A percentile compares a stretch with the other conserved stretches of the same genome.
These are phyloP conservation scores for Python bivittatus DNA, from an alignment of 2,113 vertebrate genomes.

Conservation along the genomic window DNA sequence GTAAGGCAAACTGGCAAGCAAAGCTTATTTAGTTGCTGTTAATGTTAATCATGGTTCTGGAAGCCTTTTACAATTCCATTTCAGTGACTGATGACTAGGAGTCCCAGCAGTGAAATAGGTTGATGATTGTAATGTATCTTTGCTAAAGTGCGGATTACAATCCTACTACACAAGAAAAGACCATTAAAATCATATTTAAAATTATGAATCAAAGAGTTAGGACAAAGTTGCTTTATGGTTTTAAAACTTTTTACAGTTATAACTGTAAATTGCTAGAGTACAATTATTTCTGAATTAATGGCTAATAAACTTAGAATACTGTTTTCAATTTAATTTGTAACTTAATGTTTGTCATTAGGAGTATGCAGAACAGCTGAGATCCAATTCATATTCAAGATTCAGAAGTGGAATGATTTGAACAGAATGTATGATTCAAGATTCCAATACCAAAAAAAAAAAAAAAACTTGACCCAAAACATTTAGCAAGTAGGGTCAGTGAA, in stretches of 20 bases:
- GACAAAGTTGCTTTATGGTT: background rate
- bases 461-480: background rate
- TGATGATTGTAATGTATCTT: background rate
- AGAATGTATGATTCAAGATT: background rate
- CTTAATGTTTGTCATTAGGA: background rate
- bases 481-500: background rate
- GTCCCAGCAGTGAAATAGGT: background rate
- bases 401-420: background rate
- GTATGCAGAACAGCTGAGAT: background rate
- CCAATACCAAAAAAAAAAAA: background rate
- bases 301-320: background rate
- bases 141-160: constrained; percentile 16
- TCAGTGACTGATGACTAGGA: background rate
- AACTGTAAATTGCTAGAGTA: background rate
- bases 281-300: background rate
- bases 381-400: background rate
- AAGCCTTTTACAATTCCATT: background rate
- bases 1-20: background rate
- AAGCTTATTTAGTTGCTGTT: background rate
- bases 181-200: background rate
- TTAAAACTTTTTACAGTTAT: background rate
- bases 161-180: background rate
- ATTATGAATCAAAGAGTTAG: background rate
- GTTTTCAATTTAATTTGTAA: background rate
- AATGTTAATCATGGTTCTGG: background rate